Evolutionary conservation across 2,113 vertebrate species (phyloP).

Genomic region (Aptenodytes patagonicus): DNA sequence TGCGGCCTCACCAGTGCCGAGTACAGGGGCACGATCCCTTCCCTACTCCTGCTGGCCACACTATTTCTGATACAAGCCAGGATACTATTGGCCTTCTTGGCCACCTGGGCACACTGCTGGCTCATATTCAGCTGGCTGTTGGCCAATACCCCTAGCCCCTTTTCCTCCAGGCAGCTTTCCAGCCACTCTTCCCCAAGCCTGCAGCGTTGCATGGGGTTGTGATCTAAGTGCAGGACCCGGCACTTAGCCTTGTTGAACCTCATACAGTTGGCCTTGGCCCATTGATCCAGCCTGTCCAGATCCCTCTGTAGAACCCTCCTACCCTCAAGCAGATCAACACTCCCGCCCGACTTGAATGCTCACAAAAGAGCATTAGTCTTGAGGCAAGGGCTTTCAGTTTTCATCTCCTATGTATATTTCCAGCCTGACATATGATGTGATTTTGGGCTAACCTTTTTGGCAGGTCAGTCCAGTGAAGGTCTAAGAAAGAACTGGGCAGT

Average conservation of each 20-base stretch:
- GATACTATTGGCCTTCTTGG: not conserved
- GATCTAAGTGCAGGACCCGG: no score
- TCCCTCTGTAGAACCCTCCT: not conserved
- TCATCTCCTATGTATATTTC: not conserved
- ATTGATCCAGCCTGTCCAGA: not conserved
- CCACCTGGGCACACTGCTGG: not conserved
- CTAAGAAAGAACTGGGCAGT: not conserved
- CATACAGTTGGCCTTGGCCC: not conserved
- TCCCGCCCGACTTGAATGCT: not conserved
- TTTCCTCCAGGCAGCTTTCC: fast-evolving
- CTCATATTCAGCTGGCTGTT: not conserved
- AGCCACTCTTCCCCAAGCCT: not conserved
- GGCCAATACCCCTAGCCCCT: not conserved
- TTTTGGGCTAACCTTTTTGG: not conserved
- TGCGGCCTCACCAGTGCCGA: not conserved
- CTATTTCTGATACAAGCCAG: not conserved
- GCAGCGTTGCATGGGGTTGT: not conserved
- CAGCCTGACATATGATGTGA: not conserved
- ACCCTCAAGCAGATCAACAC: not conserved
- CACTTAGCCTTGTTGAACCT: not conserved
- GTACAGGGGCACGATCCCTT: no score
- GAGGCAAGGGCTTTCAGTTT: slow-evolving; percentile 1
- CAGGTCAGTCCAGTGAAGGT: not conserved
- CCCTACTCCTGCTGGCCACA: not conserved
- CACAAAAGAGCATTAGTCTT: not conserved